Evolutionary conservation across 2,888 invertebrate genomes (phyloP), one percentile per base, ranked within the genome.

Genomic region (Sminthurides aquaticus): DNA sequence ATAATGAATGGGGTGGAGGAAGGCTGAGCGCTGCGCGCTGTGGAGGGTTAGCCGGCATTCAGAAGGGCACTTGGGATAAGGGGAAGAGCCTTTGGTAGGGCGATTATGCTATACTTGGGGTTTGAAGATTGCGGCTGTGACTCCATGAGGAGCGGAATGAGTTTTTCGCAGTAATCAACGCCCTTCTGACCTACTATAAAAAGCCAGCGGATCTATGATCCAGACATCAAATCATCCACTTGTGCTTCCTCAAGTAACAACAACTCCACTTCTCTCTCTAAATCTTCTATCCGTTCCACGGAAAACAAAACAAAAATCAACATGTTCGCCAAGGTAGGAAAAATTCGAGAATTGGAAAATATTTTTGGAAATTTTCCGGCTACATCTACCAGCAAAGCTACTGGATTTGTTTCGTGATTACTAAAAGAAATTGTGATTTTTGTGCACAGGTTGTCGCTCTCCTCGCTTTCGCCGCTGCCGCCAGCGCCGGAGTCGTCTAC

Each of bases 141-240:
- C 43, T 34, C 43, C 8, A 5, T 34, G 43, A 34, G 5, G 5
- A 34, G 15, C 8, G 8, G 8, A 5, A 34, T 34, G 43, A 34
- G 43, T 15, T 34, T 5, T 20, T 52, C 20, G 52, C 18, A 43
- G 52, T 8, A 22, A 20, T 52, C 55, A 55, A 60, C 64, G 64
- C 64, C 64, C 64, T 64, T 64, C 60, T 64, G 64, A 64, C 64
- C 64, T 55, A 48, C 56, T 64, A 64, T 64, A 64, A 60, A 64
- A 60, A 60, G 59, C 48, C 26, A 5, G 43, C 24, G 54, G 55
- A 56, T 54, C 29, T 60, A 54, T 49, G 24, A 28, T 22, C 25
- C n/a, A 55, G 27, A 29, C 56, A 60, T 64, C 60, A 60, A 56
- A 54, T 64, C 64, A 64, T 48, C 59, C 60, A 27, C 54, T 43